Evolutionary conservation across 2,888 invertebrate genomes (phyloP).

Genomic region (Cheilosia urbana): DNA sequence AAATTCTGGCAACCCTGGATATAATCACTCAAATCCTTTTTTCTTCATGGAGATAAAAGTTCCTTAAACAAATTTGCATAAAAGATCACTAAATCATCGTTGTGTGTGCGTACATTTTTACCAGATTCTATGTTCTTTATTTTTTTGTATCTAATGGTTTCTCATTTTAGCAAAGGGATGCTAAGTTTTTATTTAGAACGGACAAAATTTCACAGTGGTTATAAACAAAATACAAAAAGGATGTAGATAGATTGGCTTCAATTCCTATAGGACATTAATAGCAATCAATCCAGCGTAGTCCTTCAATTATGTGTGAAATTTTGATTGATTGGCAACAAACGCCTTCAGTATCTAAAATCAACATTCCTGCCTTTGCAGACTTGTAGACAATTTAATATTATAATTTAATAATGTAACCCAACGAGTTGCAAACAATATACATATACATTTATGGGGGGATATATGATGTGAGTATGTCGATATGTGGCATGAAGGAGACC

Average conservation of each 20-base stretch:
- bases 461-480: neutral
- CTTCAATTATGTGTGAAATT: conserved; percentile 43
- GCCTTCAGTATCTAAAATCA: conserved; percentile 38
- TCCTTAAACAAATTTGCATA: conserved; percentile 52
- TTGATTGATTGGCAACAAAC: conserved; percentile 34
- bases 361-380: conserved; percentile 10
- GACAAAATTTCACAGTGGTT: conserved; percentile 35
- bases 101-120: conserved; percentile 55
- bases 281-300: conserved; percentile 8
- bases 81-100: conserved; percentile 47
- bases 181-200: conserved; percentile 9
- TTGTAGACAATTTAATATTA: conserved; percentile 24
- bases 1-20: too few species aligned
- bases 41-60: neutral
- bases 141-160: conserved; percentile 28
- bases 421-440: conserved; percentile 1
- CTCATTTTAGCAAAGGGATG: conserved; percentile 53
- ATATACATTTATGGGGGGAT: neutral
- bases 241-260: conserved; percentile 47
- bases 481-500: neutral
- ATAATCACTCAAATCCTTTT: neutral
- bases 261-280: conserved; percentile 51
- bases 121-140: neutral
- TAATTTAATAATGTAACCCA: too few species aligned
- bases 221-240: conserved; percentile 1